A percentile compares a stretch with the other conserved stretches of the same genome.
Conservation (phyloP, 2,797 vertebrate species). For the Chaetophractus vellerosus region DNA sequence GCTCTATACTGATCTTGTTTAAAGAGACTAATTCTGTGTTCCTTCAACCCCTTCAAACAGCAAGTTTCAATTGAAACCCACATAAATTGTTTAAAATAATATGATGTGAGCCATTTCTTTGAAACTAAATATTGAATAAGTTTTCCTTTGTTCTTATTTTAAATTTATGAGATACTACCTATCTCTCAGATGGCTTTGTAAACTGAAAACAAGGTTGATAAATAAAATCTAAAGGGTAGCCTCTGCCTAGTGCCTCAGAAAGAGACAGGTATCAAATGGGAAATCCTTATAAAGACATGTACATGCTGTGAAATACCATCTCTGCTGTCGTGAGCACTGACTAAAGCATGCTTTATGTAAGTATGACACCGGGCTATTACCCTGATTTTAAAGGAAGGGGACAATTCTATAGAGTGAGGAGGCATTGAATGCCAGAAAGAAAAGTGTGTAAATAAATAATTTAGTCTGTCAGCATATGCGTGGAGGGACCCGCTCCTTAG, state of each 20-base stretch:
- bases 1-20: constrained; percentile 62
- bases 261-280: background rate
- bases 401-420: background rate
- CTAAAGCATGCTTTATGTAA: background rate
- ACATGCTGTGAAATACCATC: background rate
- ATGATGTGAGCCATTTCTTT: constrained; percentile 62
- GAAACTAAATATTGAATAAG: constrained; percentile 67
- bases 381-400: constrained; percentile 22
- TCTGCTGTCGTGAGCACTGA: background rate
- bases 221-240: constrained; percentile 62
- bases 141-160: constrained; percentile 69
- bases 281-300: background rate
- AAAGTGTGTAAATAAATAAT: background rate
- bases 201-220: constrained; percentile 61
- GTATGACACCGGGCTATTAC: rapidly evolving
- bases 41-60: constrained; percentile 45
- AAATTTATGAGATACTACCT: constrained; percentile 67
- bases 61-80: constrained; percentile 70
- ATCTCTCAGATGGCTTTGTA: constrained; percentile 55
- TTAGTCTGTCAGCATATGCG: background rate
- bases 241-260: background rate
- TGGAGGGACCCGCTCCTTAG: background rate
- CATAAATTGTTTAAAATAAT: constrained; percentile 72
- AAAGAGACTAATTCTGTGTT: constrained; percentile 55
- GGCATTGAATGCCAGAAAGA: background rate